Base-by-base conservation (phyloP, 2,113 vertebrate genomes). In the Phoxinus phoxinus region DNA sequence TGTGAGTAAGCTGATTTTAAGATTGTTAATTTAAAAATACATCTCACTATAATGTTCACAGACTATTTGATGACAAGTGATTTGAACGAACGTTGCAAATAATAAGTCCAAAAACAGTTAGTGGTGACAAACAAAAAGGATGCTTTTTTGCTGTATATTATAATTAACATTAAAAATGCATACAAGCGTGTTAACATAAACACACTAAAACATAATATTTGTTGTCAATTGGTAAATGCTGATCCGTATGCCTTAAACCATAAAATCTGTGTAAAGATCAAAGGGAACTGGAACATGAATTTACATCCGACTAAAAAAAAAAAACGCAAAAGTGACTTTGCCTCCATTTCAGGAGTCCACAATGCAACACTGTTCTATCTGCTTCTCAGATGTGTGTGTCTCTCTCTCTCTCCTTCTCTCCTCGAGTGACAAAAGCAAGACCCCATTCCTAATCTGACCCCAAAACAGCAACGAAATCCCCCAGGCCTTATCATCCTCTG, bases 361-460 rank as follows among this genome's bases (percentile, higher is more conserved):
- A 79, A 80, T 63, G 46, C 75, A 79, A 69, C 84, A 78, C 30
- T 69, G 59, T 75, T 86, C 69, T 73, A 61, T 88, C 69, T 72
- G 82, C 71, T 82, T 86, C 83, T 84, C 65, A 65, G 71, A 59
- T 65, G 41, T 48, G 41, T 85, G 25, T 76, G 41, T 25, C 8
- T 41, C 44, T 83, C 32, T 83, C 32, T 81, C 27, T 80, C 79
- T 81, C 82, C 75, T 75, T 82, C 83, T 78, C 81, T 89, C 79
- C 46, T 61, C 88, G n/a, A 44, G 79, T 87, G 81, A 89, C 81
- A 87, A 87, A 85, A 85, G 87, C 59, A 84, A 78, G 83, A 84
- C 44, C 75, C 69, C 79, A 84, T 69, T 69, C 82, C 73, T 86
- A 86, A 83, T 84, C 77, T 59, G 46, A 44, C 75, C 81, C 84